Base-by-base conservation (phyloP, 2,888 invertebrate genomes). In the Melanchra persicariae region DNA sequence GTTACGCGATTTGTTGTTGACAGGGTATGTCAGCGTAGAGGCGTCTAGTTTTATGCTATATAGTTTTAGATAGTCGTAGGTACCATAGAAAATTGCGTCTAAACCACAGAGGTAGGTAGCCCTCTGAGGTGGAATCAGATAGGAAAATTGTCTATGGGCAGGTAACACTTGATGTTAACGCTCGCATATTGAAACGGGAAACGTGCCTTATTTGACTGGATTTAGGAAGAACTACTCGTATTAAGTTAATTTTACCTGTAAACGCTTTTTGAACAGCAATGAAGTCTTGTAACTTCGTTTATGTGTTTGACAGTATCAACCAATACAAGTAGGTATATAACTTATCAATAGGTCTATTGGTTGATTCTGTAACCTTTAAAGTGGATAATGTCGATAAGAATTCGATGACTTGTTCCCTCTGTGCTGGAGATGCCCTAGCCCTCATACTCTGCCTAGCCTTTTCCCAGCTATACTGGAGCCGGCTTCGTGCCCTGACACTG, bases 161-260 rank as follows among this genome's bases (percentile, higher is more conserved):
- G n/a, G n/a, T n/a, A n/a, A n/a, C n/a, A n/a, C n/a, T n/a, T n/a
- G n/a, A n/a, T n/a, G n/a, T n/a, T n/a, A n/a, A n/a, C n/a, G n/a
- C n/a, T n/a, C n/a, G n/a, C n/a, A n/a, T n/a, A n/a, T n/a, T n/a
- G n/a, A n/a, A 30, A 30, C 30, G 30, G 30, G 30, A 1, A 10
- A 52, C 24, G 7, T 26, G 7, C 40, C 24, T 26, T 7, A 51
- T 49, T 10, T 22, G 10, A 47, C 49, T 22, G 9, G 8, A 10
- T 17, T 19, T 63, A 26, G 57, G 17, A 30, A 30, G 26, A 55
- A n/a, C n/a, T n/a, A n/a, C n/a, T n/a, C n/a, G n/a, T n/a, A n/a
- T n/a, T n/a, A 43, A 60, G 9, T n/a, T 15, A 65, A 37, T 66
- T 66, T 49, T 26, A 62, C 10, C 66, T 26, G 47, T 49, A 61